phyloP scores from a whole-genome alignment of 2,888 invertebrate genomes.

The Dolomedes plantarius region DNA sequence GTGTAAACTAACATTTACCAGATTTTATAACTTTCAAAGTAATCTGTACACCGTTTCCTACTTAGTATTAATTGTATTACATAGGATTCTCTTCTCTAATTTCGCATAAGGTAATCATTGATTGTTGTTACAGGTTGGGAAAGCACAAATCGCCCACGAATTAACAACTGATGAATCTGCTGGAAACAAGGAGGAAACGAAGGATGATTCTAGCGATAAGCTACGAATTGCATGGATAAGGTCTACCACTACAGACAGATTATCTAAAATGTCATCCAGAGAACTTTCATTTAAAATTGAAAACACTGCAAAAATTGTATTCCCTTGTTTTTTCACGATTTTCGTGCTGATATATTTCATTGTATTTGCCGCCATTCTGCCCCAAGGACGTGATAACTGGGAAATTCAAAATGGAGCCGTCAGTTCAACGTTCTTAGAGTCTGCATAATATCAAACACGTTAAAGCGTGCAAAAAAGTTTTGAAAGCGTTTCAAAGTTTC shows the following conservation, averaged over 20 bases:
- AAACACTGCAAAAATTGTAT: slow-evolving; percentile 94
- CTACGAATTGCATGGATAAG: slow-evolving; percentile 78
- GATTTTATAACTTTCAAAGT: too few relatives aligned
- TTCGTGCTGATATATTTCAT: slow-evolving; percentile 97
- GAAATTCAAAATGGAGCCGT: slow-evolving; percentile 34
- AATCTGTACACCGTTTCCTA: too few relatives aligned
- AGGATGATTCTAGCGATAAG: slow-evolving; percentile 53
- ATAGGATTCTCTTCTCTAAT: too few relatives aligned
- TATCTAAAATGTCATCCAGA: slow-evolving; percentile 21
- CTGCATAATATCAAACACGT: background rate
- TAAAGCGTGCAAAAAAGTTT: background rate
- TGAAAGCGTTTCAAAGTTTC: background rate
- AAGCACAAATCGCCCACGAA: background rate
- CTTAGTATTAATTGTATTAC: too few relatives aligned
- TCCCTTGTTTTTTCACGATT: slow-evolving; percentile 93
- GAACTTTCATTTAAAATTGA: slow-evolving; percentile 93
- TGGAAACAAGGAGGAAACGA: slow-evolving; percentile 31
- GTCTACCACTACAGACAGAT: slow-evolving; percentile 89
- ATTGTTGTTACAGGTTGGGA: background rate
- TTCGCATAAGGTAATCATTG: too few relatives aligned
- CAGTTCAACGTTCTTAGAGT: background rate
- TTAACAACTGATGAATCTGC: background rate
- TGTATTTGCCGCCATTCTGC: slow-evolving; percentile 73
- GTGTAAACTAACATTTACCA: too few relatives aligned
- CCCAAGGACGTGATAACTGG: slow-evolving; percentile 72